These are phyloP conservation scores for Lepidothrix coronata DNA, from an alignment of 2,113 vertebrate genomes.

Conservation along the genomic window DNA sequence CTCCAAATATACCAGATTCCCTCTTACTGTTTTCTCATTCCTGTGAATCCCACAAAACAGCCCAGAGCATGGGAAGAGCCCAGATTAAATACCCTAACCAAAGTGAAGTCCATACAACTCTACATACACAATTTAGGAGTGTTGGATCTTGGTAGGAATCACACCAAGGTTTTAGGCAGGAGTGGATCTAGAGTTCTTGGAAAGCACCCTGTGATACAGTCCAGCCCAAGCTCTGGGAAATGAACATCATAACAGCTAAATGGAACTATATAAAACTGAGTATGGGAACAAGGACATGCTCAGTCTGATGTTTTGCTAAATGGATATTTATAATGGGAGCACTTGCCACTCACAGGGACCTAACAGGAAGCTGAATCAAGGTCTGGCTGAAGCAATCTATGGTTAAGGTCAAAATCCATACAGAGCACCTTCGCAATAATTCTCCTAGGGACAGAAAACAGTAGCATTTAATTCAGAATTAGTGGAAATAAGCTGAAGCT, in stretches of 20 bases:
- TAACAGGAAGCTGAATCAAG: not conserved
- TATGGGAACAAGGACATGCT: not conserved
- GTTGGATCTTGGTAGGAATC: not conserved
- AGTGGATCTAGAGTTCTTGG: not conserved
- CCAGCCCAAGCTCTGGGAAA: not conserved
- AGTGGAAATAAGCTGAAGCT: not conserved
- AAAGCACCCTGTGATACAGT: not conserved
- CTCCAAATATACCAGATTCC: not conserved
- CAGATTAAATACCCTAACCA: not conserved
- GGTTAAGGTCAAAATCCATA: not conserved
- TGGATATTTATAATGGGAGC: not conserved
- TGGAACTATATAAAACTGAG: not conserved
- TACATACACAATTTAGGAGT: not conserved
- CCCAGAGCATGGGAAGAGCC: not conserved
- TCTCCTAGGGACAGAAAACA: not conserved
- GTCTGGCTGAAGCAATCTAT: not conserved
- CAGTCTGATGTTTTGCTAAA: not conserved
- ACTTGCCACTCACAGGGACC: not conserved
- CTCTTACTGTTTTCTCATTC: not conserved
- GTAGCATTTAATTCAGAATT: not conserved
- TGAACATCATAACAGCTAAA: not conserved
- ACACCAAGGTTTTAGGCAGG: not conserved
- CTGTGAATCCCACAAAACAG: not conserved
- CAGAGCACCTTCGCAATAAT: fast-evolving
- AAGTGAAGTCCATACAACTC: fast-evolving